A percentile compares a stretch with the other conserved stretches of the same genome.
These are phyloP conservation scores for Ameiurus melas DNA, from an alignment of 2,113 vertebrate genomes.

Conservation along the genomic window DNA sequence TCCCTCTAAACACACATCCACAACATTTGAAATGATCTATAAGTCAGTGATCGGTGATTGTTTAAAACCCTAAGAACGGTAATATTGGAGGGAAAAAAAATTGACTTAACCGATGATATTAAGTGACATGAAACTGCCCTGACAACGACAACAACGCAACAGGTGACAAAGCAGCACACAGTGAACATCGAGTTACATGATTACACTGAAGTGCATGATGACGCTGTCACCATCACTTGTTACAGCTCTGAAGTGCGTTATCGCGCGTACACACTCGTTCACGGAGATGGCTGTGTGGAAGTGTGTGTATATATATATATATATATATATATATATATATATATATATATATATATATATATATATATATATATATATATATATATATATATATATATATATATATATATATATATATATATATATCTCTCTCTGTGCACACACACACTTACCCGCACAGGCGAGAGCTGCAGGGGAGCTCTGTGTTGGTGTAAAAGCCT, in stretches of 20 bases:
- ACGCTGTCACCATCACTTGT: background rate
- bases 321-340: no score
- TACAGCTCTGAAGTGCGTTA: background rate
- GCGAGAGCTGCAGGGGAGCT: conserved; percentile 7
- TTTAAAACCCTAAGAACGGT: background rate
- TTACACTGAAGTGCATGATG: background rate
- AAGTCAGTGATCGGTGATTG: background rate
- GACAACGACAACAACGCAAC: background rate
- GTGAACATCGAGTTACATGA: background rate
- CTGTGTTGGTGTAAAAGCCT: conserved; percentile 14
- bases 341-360: no score
- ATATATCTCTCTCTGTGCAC: no score
- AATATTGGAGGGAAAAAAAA: background rate
- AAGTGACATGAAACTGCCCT: background rate
- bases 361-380: no score
- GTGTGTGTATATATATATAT: no score
- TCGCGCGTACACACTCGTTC: background rate
- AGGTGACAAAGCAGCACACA: background rate
- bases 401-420: no score
- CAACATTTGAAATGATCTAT: background rate
- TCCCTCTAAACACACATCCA: background rate
- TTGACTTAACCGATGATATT: background rate
- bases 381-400: no score
- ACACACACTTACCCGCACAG: background rate
- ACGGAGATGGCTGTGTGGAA: background rate